Conservation (phyloP, 1,140 invertebrate species). For the Lepidurus couesii region DNA sequence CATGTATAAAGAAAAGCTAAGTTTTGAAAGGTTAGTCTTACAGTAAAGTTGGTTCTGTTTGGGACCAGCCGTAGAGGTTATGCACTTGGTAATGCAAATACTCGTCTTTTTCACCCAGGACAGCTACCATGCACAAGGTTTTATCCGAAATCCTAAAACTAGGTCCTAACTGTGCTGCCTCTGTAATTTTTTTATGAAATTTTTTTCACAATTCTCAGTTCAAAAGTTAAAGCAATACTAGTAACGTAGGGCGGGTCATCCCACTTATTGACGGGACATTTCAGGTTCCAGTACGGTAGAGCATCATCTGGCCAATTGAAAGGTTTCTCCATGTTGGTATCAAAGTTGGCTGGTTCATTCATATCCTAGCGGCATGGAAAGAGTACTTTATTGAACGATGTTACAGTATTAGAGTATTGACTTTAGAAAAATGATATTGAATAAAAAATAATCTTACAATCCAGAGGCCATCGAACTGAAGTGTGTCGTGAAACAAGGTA, state of each 20-base stretch:
- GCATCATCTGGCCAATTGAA: slow-evolving; percentile 31
- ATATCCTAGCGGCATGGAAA: slow-evolving; percentile 43
- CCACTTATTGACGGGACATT: slow-evolving; percentile 34
- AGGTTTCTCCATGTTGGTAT: slow-evolving; percentile 35
- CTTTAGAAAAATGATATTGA: too few relatives aligned
- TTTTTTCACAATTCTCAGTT: not conserved
- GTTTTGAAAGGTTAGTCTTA: slow-evolving; percentile 25
- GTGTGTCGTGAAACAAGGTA: slow-evolving; percentile 42
- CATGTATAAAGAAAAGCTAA: not conserved
- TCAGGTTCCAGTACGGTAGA: slow-evolving; percentile 32
- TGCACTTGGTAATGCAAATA: slow-evolving; percentile 50
- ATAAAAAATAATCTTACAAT: slow-evolving; percentile 39
- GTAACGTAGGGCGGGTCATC: slow-evolving; percentile 35
- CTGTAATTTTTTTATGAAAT: not conserved
- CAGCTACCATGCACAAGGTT: slow-evolving; percentile 35
- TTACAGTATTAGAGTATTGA: not conserved
- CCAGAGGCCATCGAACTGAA: slow-evolving; percentile 44
- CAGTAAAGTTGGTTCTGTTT: slow-evolving; percentile 38
- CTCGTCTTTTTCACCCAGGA: slow-evolving; percentile 32
- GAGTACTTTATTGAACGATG: not conserved
- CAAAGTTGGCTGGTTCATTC: slow-evolving; percentile 48
- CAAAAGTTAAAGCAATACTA: slow-evolving; percentile 18
- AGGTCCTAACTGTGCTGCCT: slow-evolving; percentile 18
- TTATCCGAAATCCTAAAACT: slow-evolving; percentile 34
- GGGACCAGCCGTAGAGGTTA: slow-evolving; percentile 52